Base-by-base conservation (phyloP, 2,888 invertebrate genomes). In the Sceliomorpha sp. region DNA sequence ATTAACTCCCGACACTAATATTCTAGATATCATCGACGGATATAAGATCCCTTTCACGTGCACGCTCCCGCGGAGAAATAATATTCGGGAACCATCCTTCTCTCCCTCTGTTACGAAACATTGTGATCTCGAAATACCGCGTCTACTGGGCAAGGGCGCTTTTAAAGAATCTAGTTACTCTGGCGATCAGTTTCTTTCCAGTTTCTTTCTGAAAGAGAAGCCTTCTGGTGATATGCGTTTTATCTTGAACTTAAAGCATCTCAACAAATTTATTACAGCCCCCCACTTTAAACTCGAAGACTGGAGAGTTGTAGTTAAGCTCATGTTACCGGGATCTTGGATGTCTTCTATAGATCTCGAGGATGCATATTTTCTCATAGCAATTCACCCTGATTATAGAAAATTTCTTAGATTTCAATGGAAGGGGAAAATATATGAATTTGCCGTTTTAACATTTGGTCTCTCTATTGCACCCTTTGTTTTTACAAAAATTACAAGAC, bases 231-330 rank as follows among this genome's bases (percentile, higher is more conserved):
- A n/a, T n/a, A n/a, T n/a, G n/a, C n/a, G n/a, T n/a, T n/a, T n/a
- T 37, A 59, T 66, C 8, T 12, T 58, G n/a, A 51, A 66, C 32
- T 24, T 66, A n/a, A 27, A 40, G 13, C n/a, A 32, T 2, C 36
- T 66, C 0, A 66, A 66, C 34, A 6, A 32, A 7, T 59, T 15
- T 24, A 42, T 68, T n/a, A 26, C 39, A 8, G 12, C 60, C 2
- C 64, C 56, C 7, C 68, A 68, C 17, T 68, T 68, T 12, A 48
- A 62, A 42, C 7, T 68, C 0, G 60, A 69, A 12, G 63, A 63
- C 12, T 56, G 51, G 51, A n/a, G n/a, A n/a, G n/a, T n/a, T n/a
- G n/a, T n/a, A n/a, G n/a, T n/a, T n/a, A n/a, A n/a, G n/a, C n/a
- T 69, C 7, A 50, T 69, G 50, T 6, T 47, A 10, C 63, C 51